Conservation (phyloP, 2,113 vertebrate species). For the Zosterops japonicus region DNA sequence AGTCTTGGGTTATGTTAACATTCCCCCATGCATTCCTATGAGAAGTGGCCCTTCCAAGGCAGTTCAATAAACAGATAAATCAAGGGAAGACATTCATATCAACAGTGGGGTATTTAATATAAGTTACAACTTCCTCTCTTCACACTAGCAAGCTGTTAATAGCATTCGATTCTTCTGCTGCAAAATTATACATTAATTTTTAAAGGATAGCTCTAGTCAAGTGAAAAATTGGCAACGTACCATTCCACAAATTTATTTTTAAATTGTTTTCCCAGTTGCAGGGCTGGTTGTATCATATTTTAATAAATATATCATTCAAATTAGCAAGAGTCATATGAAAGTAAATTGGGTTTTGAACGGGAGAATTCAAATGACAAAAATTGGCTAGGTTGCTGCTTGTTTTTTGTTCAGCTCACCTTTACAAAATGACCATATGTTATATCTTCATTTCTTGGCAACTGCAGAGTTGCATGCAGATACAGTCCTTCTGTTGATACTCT, state of each 20-base stretch:
- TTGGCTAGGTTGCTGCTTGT: constrained; percentile 63
- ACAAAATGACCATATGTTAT: constrained; percentile 70
- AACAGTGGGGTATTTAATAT: constrained; percentile 61
- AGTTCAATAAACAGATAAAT: constrained; percentile 74
- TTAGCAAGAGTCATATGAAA: constrained; percentile 33
- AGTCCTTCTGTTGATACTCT: constrained; percentile 50
- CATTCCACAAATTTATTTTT: constrained; percentile 50
- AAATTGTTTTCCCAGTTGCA: constrained; percentile 61
- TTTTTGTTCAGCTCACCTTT: constrained; percentile 70
- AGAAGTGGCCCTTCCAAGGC: constrained; percentile 42
- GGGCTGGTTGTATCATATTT: constrained; percentile 9
- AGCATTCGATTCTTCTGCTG: constrained; percentile 63
- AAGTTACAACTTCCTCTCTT: constrained; percentile 65
- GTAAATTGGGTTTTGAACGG: constrained; percentile 40
- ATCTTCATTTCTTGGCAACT: constrained; percentile 57
- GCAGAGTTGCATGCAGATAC: constrained; percentile 35
- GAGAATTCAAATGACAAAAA: constrained; percentile 62
- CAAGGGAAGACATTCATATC: constrained; percentile 62
- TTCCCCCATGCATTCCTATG: not conserved
- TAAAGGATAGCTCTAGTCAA: constrained; percentile 62
- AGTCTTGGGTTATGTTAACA: constrained; percentile 19
- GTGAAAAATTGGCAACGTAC: constrained; percentile 41
- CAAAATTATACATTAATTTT: constrained; percentile 73
- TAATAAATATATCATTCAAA: constrained; percentile 54
- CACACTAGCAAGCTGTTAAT: constrained; percentile 58